Conservation (phyloP, 2,888 invertebrate genomes). For the Rotaria macrura region DNA sequence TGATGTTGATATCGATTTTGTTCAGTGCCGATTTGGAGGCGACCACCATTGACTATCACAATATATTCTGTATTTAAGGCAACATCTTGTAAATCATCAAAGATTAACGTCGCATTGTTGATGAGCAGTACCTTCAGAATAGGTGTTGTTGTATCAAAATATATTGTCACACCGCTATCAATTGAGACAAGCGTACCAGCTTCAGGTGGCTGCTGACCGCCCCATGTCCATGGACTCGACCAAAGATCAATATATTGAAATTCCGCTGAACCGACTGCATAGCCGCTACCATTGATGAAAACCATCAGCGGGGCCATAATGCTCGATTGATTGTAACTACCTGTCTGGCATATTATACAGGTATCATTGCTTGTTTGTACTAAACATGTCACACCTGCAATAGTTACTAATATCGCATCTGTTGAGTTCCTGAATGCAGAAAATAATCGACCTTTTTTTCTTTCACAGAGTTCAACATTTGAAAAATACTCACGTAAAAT, state of each 20-base stretch:
- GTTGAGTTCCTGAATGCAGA: not conserved
- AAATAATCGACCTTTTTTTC: not conserved
- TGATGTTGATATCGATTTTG: slow-evolving; percentile 31
- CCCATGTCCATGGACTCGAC: slow-evolving; percentile 43
- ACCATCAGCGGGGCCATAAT: not conserved
- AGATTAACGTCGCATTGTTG: slow-evolving; percentile 39
- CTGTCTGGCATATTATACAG: slow-evolving; percentile 22
- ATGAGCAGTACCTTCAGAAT: slow-evolving; percentile 43
- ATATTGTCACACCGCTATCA: slow-evolving; percentile 40
- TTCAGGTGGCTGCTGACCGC: slow-evolving; percentile 38
- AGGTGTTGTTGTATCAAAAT: slow-evolving; percentile 43
- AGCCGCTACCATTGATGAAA: not conserved
- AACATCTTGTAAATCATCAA: slow-evolving; percentile 34
- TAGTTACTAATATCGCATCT: not conserved
- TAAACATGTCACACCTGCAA: not conserved
- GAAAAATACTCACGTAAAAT: slow-evolving; percentile 20
- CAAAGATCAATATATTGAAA: slow-evolving; percentile 45
- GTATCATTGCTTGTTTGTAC: not conserved
- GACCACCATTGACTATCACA: slow-evolving; percentile 33
- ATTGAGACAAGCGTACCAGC: slow-evolving; percentile 44
- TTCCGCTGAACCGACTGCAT: not conserved
- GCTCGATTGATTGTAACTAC: not conserved
- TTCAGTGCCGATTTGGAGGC: slow-evolving; percentile 34
- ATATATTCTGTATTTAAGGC: slow-evolving; percentile 34
- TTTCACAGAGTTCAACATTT: no score